Evolutionary conservation across 2,888 invertebrate species (phyloP).

Genomic region (Brachypalpus laphriformis): DNA sequence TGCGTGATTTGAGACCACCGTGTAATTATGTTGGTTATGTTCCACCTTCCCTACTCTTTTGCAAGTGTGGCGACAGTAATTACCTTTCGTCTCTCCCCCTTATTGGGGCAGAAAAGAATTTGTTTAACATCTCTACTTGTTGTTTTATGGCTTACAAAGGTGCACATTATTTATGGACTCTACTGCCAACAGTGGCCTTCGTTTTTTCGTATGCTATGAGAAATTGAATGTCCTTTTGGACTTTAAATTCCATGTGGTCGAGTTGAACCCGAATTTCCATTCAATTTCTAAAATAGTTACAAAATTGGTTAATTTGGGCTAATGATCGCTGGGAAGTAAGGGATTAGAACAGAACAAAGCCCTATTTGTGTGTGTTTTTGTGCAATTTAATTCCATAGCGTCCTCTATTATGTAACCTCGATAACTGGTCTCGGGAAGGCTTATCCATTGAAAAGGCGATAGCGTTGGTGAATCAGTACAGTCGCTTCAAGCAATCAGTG

Average conservation of each 20-base stretch:
- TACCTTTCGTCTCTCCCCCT: background rate
- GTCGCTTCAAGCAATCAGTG: slow-evolving; percentile 3
- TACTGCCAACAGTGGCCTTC: too few species aligned
- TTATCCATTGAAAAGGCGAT: slow-evolving; percentile 2
- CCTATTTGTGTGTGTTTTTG: background rate
- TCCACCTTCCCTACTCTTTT: background rate
- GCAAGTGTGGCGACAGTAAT: background rate
- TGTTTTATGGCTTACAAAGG: too few species aligned
- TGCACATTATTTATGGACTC: too few species aligned
- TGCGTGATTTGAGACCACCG: slow-evolving; percentile 47
- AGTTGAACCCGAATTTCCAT: too few species aligned
- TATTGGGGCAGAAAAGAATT: background rate
- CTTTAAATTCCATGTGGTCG: background rate
- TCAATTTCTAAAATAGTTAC: too few species aligned
- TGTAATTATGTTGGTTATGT: slow-evolving; percentile 16
- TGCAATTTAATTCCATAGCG: background rate
- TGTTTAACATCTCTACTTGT: background rate
- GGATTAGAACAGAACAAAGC: background rate
- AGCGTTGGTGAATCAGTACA: slow-evolving; percentile 1
- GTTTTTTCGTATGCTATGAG: background rate
- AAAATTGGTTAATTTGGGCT: background rate
- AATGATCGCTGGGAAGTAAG: background rate
- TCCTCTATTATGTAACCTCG: slow-evolving; percentile 7
- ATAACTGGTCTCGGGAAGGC: background rate
- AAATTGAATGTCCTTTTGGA: background rate